Percentiles rank a stretch among this genome's conserved stretches.
Conservation (phyloP, 2,888 invertebrate species). For the Amiota minor region DNA sequence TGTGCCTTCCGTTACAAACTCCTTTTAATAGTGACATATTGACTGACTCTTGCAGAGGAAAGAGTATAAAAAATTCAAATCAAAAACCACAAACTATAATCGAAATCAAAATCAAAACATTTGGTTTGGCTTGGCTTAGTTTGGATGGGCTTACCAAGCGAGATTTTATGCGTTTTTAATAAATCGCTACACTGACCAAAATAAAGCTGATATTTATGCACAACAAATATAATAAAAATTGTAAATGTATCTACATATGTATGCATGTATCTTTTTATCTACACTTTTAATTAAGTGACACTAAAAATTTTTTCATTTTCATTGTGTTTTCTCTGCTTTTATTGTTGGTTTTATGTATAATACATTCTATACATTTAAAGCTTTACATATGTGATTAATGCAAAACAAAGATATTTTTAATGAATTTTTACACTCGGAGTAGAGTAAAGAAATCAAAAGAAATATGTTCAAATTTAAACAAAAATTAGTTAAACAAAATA, state of each 20-base stretch:
- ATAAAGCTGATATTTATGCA: constrained; percentile 10
- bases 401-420: constrained; percentile 21
- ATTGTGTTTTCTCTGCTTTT: not conserved
- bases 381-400: constrained; percentile 20
- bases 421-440: constrained; percentile 29
- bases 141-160: constrained; percentile 1
- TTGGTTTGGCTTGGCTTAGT: not conserved
- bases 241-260: not conserved
- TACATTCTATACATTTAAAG: constrained; percentile 9
- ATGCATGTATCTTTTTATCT: constrained; percentile 20
- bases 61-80: not conserved
- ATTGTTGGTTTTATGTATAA: constrained; percentile 1
- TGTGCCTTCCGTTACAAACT: too few species aligned
- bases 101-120: not conserved
- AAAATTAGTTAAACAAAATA: too few species aligned
- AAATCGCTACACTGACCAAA: constrained; percentile 3
- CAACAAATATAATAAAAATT: not conserved
- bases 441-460: not conserved
- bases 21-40: not conserved
- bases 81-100: not conserved
- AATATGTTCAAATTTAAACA: not conserved
- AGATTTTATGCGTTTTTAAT: constrained; percentile 28
- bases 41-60: too few species aligned
- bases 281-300: constrained; percentile 28
- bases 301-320: constrained; percentile 13